phyloP scores from a whole-genome alignment of 2,797 vertebrate species.

The Oreochromis mossambicus region DNA sequence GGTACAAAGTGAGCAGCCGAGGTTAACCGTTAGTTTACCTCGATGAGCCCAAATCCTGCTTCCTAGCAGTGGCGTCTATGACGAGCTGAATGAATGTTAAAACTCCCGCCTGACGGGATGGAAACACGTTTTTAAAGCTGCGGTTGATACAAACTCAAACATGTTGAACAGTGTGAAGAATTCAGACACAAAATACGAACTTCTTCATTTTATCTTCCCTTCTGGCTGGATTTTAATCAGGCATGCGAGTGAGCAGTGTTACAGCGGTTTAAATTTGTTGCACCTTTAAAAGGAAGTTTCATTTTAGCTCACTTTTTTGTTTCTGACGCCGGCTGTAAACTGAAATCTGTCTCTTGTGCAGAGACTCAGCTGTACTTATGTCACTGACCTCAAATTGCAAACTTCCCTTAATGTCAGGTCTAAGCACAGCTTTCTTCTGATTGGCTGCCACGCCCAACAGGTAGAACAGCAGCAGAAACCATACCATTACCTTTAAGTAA shows the following conservation, averaged over 20 bases:
- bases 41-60: not conserved
- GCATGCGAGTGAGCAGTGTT: not conserved
- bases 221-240: fast-evolving
- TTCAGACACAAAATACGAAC: not conserved
- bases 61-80: not conserved
- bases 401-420: fast-evolving
- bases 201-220: not conserved
- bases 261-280: fast-evolving
- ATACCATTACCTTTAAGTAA: not conserved
- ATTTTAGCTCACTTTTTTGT: not conserved
- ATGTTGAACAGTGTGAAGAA: not conserved
- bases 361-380: not conserved
- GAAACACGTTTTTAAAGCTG: not conserved
- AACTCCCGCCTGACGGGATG: fast-evolving
- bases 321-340: no score
- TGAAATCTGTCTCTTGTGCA: not conserved
- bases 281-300: not conserved
- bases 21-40: not conserved
- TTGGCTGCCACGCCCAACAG: not conserved
- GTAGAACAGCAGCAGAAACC: not conserved
- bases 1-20: not conserved
- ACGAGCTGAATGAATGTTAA: fast-evolving
- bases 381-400: not conserved
- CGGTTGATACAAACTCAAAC: not conserved
- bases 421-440: not conserved